Evolutionary conservation across 2,888 invertebrate genomes (phyloP), one percentile per base, ranked within the genome.

Genomic region (Drosophila vallismaia): DNA sequence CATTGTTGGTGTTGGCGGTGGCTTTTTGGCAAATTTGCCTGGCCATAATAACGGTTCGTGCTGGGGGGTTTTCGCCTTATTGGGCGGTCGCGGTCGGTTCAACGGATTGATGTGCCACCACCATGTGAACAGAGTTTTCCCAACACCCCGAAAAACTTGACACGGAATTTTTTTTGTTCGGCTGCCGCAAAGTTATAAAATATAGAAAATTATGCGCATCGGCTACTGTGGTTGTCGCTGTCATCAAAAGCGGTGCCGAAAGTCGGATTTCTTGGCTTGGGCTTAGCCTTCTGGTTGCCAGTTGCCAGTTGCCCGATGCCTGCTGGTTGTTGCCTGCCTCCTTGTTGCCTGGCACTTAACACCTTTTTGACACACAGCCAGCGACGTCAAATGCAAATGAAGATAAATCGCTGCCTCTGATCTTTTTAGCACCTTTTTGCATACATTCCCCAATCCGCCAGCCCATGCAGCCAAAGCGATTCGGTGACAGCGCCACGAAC

Each of bases 341-440:
- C 24, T 44, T 66, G 46, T n/a, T 45, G 71, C 48, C 59, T 84
- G 76, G 83, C 86, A 85, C 86, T 87, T 85, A 84, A 84, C 84
- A 84, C 87, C 84, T 84, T 84, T 85, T 87, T 84, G 84, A 84
- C 84, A 87, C 83, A 82, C 82, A 76, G 75, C 79, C 81, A 79
- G 73, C 89, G 86, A 86, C 84, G 86, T 84, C 84, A 86, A 84
- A 84, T 89, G 87, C 87, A 89, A 88, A 89, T 87, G 88, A 89
- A 87, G 89, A 88, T 88, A 88, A 88, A 88, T 88, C 87, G 87
- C 81, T 83, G 81, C 73, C 77, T 88, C 76, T 87, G 88, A 89
- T 88, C 86, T 84, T 83, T 88, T 86, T 83, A 85, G 86, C 88
- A 88, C 89, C 80, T 86, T 85, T 83, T 87, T 87, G 84, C 87